Evolutionary conservation across 2,113 vertebrate species (phyloP).

Genomic region (Zosterops lateralis): DNA sequence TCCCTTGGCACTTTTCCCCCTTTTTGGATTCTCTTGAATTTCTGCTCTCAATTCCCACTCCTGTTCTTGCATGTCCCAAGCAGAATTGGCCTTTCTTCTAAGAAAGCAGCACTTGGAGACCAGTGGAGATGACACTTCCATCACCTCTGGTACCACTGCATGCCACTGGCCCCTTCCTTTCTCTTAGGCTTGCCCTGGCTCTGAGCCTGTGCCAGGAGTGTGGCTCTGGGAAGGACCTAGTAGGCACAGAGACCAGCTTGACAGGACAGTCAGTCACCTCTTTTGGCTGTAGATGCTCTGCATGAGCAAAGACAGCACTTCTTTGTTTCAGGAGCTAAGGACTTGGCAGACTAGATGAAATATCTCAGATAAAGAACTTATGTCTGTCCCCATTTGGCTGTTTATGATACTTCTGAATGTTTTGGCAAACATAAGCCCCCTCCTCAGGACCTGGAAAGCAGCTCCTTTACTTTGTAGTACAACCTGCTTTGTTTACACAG

Average conservation of each 20-base stretch:
- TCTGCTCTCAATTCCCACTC: neutral
- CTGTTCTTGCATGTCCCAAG: neutral
- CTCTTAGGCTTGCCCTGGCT: neutral
- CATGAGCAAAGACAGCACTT: constrained; percentile 5
- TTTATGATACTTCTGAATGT: constrained; percentile 14
- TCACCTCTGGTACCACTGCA: neutral
- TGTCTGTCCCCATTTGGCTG: constrained; percentile 2
- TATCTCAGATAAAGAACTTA: neutral
- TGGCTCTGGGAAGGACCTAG: neutral
- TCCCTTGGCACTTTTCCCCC: neutral
- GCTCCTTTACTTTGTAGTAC: neutral
- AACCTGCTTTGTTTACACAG: constrained; percentile 46
- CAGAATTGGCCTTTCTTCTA: neutral
- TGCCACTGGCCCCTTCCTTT: neutral
- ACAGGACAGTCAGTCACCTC: neutral
- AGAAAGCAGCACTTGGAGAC: neutral
- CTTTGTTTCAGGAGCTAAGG: constrained; percentile 16
- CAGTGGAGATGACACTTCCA: neutral
- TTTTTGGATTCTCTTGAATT: neutral
- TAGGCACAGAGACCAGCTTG: neutral
- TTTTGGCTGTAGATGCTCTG: neutral
- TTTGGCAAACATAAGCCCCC: constrained; percentile 4
- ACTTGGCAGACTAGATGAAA: constrained; percentile 37
- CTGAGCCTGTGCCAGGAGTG: fast-evolving
- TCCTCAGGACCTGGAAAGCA: constrained; percentile 31